Evolutionary conservation across 2,113 vertebrate species (phyloP).

Genomic region (Bothrops jararaca): DNA sequence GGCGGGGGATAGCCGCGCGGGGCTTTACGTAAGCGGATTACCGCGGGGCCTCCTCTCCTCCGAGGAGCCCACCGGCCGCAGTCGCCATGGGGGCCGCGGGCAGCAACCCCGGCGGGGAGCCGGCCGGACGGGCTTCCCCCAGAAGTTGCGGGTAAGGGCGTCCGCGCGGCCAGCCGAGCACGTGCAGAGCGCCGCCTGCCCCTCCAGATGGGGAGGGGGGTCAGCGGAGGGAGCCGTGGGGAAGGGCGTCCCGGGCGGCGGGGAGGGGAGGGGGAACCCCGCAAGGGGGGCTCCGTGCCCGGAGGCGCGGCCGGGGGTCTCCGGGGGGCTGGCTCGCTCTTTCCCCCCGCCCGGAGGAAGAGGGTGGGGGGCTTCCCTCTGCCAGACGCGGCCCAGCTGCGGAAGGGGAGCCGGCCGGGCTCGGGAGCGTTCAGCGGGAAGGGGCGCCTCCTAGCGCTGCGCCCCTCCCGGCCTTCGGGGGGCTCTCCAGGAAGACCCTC

Average conservation of each 20-base stretch:
- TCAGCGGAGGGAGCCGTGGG: neutral
- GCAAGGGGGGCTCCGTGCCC: too few relatives aligned
- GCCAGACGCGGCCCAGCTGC: too few relatives aligned
- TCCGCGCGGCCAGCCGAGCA: neutral
- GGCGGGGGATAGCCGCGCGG: neutral
- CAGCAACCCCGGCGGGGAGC: neutral
- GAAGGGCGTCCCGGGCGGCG: neutral
- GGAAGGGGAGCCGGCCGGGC: too few relatives aligned
- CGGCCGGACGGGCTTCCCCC: neutral
- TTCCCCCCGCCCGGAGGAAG: neutral
- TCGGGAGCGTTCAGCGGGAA: neutral
- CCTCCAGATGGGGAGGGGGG: neutral
- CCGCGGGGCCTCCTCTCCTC: neutral
- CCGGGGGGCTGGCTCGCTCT: too few relatives aligned
- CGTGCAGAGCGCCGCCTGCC: neutral
- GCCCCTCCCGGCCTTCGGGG: too few relatives aligned
- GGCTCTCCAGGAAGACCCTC: too few relatives aligned
- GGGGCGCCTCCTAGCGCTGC: neutral
- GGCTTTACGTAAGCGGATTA: neutral
- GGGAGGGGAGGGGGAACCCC: neutral
- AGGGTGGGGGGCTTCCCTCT: neutral
- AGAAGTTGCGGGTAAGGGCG: neutral
- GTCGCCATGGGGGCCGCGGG: neutral
- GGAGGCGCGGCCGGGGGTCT: too few relatives aligned
- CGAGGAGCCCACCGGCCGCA: neutral